These are phyloP conservation scores for Botia kubotai DNA, from an alignment of 2,797 vertebrate species.

Conservation along the genomic window DNA sequence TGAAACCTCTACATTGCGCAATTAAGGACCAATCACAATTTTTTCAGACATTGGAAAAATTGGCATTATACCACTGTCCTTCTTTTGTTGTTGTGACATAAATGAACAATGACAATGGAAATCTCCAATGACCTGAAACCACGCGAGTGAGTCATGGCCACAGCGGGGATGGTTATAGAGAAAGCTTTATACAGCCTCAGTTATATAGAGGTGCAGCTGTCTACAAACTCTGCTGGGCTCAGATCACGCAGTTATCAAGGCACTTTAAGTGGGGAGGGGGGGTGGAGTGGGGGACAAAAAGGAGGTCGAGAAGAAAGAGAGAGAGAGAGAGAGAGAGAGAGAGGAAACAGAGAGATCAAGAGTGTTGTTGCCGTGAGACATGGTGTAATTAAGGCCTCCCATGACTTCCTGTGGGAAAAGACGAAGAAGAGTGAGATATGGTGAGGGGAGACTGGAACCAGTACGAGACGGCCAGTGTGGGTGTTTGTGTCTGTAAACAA, in stretches of 20 bases:
- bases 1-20: no score
- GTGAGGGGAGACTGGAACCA: conserved; percentile 30
- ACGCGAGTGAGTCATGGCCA: conserved; percentile 30
- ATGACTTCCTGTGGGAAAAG: conserved; percentile 68
- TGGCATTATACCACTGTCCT: no score
- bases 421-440: conserved; percentile 50
- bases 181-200: no score
- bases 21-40: no score
- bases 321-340: conserved; percentile 20
- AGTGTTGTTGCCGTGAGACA: conserved; percentile 72
- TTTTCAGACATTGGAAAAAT: no score
- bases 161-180: conserved; percentile 31
- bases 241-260: conserved; percentile 19
- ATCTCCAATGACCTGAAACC: conserved; percentile 31
- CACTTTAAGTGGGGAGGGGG: conserved; percentile 30
- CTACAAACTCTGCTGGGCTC: conserved; percentile 46
- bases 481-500: conserved; percentile 30
- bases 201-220: conserved; percentile 34
- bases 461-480: conserved; percentile 15
- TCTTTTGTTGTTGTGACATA: conserved; percentile 12
- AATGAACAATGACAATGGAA: conserved; percentile 6
- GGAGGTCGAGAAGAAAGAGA: conserved; percentile 46
- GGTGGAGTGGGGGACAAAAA: not conserved
- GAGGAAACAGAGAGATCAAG: conserved; percentile 35
- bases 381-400: conserved; percentile 72